A percentile compares a stretch with the other conserved stretches of the same genome.
phyloP scores from a whole-genome alignment of 2,888 invertebrate genomes.

The Acanthacorydalis orientalis region DNA sequence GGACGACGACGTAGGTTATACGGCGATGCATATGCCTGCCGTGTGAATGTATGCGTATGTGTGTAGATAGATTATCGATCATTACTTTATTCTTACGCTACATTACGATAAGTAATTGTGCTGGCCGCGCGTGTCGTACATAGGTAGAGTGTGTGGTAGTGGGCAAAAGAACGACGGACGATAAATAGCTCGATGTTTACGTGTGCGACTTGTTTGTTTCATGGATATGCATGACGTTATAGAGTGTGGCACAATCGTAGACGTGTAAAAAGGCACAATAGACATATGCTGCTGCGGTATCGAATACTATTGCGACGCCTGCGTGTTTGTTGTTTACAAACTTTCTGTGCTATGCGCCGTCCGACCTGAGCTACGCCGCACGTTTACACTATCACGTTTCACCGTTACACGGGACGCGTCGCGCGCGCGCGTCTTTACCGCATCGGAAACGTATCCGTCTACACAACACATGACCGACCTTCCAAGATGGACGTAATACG shows the following conservation, averaged over 20 bases:
- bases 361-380: conserved; percentile 7
- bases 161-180: too few relatives aligned
- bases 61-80: neutral
- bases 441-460: conserved; percentile 8
- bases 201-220: too few relatives aligned
- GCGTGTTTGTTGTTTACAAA: conserved; percentile 33
- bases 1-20: too few relatives aligned
- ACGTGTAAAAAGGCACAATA: conserved; percentile 22
- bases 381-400: conserved; percentile 7
- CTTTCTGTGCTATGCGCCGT: conserved; percentile 12
- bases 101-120: too few relatives aligned
- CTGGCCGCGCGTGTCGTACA: too few relatives aligned
- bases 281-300: conserved; percentile 18
- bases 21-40: too few relatives aligned
- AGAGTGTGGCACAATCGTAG: conserved; percentile 10
- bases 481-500: conserved; percentile 3
- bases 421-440: conserved; percentile 8
- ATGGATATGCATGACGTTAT: too few relatives aligned
- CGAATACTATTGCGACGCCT: conserved; percentile 27
- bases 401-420: neutral
- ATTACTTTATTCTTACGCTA: too few relatives aligned
- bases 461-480: conserved; percentile 5
- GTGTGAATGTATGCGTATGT: neutral
- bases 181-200: too few relatives aligned
- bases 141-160: too few relatives aligned